These are phyloP conservation scores for Pteromalus puparum DNA, from an alignment of 1,140 invertebrate genomes.

Conservation along the genomic window DNA sequence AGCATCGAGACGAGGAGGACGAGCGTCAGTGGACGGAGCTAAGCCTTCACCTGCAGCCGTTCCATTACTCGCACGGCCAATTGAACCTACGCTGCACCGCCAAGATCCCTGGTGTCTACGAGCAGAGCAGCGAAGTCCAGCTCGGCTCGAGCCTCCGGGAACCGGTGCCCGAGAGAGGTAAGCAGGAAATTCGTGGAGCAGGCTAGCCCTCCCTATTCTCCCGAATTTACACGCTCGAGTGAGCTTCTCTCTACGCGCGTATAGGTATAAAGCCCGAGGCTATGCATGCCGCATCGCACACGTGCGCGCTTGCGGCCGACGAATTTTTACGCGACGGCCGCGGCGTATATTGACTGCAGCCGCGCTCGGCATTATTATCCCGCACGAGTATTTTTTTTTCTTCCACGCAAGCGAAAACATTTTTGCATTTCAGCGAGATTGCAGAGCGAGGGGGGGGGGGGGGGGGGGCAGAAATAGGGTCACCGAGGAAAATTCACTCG, in stretches of 20 bases:
- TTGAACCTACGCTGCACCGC: conserved; percentile 69
- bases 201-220: too few relatives aligned
- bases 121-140: conserved; percentile 62
- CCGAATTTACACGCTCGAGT: neutral
- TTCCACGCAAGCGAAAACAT: conserved; percentile 37
- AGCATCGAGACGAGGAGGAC: conserved; percentile 21
- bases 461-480: conserved; percentile 11
- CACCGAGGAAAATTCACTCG: conserved; percentile 48
- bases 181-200: conserved; percentile 15
- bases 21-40: conserved; percentile 64
- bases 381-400: neutral
- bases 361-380: neutral
- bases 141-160: conserved; percentile 63
- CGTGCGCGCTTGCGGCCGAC: too few relatives aligned
- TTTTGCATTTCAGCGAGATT: conserved; percentile 45
- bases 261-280: too few relatives aligned
- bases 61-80: conserved; percentile 67
- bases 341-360: neutral
- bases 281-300: too few relatives aligned
- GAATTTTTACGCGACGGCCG: too few relatives aligned
- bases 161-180: conserved; percentile 70
- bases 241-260: neutral
- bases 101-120: conserved; percentile 65
- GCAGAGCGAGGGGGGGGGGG: neutral
- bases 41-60: conserved; percentile 62